Evolutionary conservation across 2,797 vertebrate species (phyloP), one percentile per base, ranked within the genome.

Genomic region (Propithecus perrieri): DNA sequence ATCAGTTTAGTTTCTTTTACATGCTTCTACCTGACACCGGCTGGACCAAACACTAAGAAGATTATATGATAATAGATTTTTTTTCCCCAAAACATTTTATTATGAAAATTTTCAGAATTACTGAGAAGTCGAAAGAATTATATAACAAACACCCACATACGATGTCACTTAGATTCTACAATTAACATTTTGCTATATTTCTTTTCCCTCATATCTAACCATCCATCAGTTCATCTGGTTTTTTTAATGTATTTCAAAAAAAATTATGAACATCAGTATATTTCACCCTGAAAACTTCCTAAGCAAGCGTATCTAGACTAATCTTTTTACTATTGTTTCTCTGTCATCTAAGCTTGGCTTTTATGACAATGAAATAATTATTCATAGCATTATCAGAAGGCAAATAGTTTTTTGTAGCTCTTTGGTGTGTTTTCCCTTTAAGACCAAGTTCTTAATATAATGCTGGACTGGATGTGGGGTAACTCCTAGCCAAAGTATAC

Each of bases 401-500:
- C 15, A 93, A n/a, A 48, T 76, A 26, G 41, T 89, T 76, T 89
- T 80, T 76, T 61, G 22, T 12, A 71, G n/a, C n/a, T 72, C 35
- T 94, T 57, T 81, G 53, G 15, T 96, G 89, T 87, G 22, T 91
- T 95, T 96, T 95, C 85, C 43, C 28, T 15, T 79, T 74, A 79
- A 71, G 20, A 71, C 33, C 80, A 20, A 67, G 11, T 94, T 10
- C 84, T 78, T 59, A 26, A 38, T 71, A 18, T 35, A 59, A 33
- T 79, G 12, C 7, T 97, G 3, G 30, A 53, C 33, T 85, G 30
- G 10, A 76, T 41, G 8, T 88, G 41, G 17, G 48, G 18, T 87
- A 50, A 76, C 50, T 89, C 12, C 18, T 69, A 83, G 26, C n/a
- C 55, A 79, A 89, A 76, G 14, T 71, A 87, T n/a, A 55, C 7